These are phyloP conservation scores for Lycocerus yunnanus DNA, from an alignment of 2,888 invertebrate genomes.

Conservation along the genomic window DNA sequence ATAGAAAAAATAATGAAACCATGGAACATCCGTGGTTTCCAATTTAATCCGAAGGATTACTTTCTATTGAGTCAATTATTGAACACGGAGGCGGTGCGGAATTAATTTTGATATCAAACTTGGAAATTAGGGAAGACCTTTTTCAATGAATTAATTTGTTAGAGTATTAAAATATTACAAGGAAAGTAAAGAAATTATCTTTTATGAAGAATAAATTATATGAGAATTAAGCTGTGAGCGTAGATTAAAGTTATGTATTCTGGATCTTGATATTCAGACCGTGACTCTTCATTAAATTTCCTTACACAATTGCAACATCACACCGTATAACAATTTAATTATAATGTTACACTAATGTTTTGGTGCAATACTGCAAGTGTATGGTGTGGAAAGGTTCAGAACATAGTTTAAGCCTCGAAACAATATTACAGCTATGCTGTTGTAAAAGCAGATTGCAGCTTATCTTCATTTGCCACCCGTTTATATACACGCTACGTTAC, in stretches of 20 bases:
- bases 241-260: background rate
- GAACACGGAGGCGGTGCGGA: background rate
- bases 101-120: background rate
- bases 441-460: constrained; percentile 27
- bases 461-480: constrained; percentile 38
- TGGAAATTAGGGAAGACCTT: background rate
- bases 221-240: background rate
- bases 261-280: background rate
- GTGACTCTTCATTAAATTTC: background rate
- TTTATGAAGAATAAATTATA: background rate
- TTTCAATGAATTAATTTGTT: background rate
- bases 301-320: background rate
- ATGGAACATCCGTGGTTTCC: background rate
- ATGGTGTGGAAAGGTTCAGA: constrained; percentile 12
- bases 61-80: background rate
- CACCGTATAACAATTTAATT: constrained; percentile 11
- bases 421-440: constrained; percentile 6
- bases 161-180: background rate
- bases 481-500: constrained; percentile 33
- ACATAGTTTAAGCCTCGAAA: constrained; percentile 10
- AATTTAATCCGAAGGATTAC: background rate
- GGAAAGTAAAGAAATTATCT: background rate
- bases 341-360: constrained; percentile 15
- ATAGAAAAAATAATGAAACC: background rate
- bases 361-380: background rate